Evolutionary conservation across 2,797 vertebrate genomes (phyloP).

Genomic region (Platalea minor): DNA sequence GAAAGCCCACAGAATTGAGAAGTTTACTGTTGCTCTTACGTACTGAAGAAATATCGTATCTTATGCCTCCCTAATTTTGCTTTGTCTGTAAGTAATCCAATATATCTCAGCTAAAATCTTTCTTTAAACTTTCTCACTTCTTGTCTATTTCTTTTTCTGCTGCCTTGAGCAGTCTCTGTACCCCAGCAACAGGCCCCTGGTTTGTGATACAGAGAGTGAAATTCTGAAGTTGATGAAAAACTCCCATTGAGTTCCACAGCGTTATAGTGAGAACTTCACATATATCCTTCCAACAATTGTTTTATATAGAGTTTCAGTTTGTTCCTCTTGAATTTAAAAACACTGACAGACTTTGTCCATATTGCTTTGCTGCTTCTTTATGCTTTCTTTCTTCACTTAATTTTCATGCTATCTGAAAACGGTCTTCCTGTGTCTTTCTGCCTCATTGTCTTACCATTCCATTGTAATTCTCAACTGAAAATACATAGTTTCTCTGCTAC

Average conservation of each 20-base stretch:
- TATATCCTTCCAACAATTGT: neutral
- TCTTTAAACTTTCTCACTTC: neutral
- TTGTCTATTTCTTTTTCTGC: neutral
- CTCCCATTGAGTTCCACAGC: neutral
- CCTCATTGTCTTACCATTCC: neutral
- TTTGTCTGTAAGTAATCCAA: neutral
- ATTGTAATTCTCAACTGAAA: neutral
- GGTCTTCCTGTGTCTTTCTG: neutral
- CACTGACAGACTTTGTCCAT: neutral
- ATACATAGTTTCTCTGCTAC: neutral
- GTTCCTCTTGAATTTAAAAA: neutral
- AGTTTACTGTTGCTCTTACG: neutral
- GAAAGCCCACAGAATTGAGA: neutral
- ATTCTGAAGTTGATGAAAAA: neutral
- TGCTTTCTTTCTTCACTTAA: neutral
- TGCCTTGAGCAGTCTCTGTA: neutral
- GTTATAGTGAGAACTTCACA: neutral
- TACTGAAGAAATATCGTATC: neutral
- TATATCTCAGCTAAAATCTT: neutral
- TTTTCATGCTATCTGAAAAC: neutral
- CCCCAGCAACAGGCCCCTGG: accelerated
- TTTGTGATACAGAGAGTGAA: neutral
- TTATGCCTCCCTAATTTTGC: neutral
- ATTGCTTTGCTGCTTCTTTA: neutral
- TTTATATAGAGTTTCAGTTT: neutral